Evolutionary conservation across 2,888 invertebrate species (phyloP).

Genomic region (Eurytoma californica): DNA sequence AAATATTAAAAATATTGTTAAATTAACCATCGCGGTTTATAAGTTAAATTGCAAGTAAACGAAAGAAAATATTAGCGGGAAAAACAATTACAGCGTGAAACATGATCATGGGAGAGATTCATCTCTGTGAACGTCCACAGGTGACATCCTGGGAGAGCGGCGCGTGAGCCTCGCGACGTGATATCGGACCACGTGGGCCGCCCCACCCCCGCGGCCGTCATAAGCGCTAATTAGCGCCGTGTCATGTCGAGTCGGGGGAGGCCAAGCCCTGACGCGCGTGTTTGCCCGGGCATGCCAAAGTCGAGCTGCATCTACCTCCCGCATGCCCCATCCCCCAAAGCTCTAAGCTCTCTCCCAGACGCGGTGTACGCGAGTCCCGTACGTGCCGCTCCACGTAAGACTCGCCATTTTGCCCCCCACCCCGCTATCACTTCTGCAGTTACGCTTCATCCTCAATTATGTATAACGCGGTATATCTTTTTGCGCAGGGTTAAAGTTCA

Average conservation of each 20-base stretch:
- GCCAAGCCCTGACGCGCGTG: constrained; percentile 6
- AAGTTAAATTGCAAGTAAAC: no score
- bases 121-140: neutral
- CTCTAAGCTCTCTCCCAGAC: constrained; percentile 2
- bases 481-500: neutral
- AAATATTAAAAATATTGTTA: no score
- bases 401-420: neutral
- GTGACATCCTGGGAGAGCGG: constrained; percentile 6
- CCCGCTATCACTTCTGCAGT: neutral
- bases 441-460: no score
- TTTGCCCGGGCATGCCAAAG: neutral
- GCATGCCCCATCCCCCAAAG: neutral
- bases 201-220: neutral
- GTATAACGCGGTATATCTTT: no score
- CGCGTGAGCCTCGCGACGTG: constrained; percentile 1
- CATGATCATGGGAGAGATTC: no score
- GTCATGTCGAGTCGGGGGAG: constrained; percentile 33
- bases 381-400: constrained; percentile 18
- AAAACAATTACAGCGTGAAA: no score
- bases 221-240: constrained; percentile 40
- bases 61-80: no score
- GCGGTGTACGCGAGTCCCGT: neutral
- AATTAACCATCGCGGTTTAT: no score
- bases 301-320: neutral
- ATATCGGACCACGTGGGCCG: no score